Base-by-base conservation (phyloP, 1,140 invertebrate species). In the Drosophila obscura region DNA sequence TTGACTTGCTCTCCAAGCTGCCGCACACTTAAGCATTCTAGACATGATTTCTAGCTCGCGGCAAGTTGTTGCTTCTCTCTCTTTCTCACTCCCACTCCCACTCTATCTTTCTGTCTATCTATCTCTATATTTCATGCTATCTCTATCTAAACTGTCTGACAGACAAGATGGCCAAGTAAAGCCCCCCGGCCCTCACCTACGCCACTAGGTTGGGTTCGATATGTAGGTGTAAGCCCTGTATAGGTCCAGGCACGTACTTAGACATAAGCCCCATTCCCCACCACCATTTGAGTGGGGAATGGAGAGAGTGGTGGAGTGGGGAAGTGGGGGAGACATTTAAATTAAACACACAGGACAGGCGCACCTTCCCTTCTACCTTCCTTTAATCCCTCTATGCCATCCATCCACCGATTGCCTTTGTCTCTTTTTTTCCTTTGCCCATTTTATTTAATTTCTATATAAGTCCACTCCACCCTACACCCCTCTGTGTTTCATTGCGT, bases 21-120 rank as follows among this genome's bases (percentile, higher is more conserved):
- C 11, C 35, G 35, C 44, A 61, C 68, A 80, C 78, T 85, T 85
- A 72, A 69, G 64, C 55, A 85, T 85, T 85, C 82, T 71, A 78
- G 73, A 75, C 82, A 85, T 81, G 82, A 81, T 78, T 85, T 85
- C 78, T 82, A 53, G 68, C 82, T 73, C 74, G 62, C 65, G 82
- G 78, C 74, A 78, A 81, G 62, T 81, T 80, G 52, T 75, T 51
- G 50, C 52, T 39, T 61, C 57, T n/a, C 39, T 15, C 39, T 28
- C 43, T 56, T 19, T 19, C 46, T 59, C 50, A 22, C 31, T 8
- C 26, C 19, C 11, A 39, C 26, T 49, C 24, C 39, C 35, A 11
- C 26, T 49, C 51, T 1, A 22, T 44, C 31, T 55, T 15, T 22
- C 45, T 50, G 19, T 1, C 28, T 58, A 31, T 61, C 60, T 51